Evolutionary conservation across 2,113 vertebrate species (phyloP).

Genomic region (Gymnocephalus cernua): DNA sequence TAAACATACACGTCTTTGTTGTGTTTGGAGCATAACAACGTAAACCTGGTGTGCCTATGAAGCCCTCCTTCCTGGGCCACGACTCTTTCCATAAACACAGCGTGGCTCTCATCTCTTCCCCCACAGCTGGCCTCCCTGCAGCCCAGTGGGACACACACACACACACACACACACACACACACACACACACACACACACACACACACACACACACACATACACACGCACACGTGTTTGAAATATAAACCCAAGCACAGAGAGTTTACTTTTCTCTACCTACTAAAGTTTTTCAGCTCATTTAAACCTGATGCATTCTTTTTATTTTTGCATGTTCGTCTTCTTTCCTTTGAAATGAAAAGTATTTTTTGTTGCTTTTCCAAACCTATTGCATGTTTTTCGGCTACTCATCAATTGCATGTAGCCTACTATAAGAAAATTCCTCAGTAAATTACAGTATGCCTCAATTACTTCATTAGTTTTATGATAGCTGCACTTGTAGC

Average conservation of each 20-base stretch:
- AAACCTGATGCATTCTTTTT: background rate
- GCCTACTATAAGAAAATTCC: too few species aligned
- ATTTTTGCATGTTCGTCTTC: too few species aligned
- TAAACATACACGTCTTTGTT: background rate
- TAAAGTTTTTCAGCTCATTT: background rate
- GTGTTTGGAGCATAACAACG: slow-evolving; percentile 2
- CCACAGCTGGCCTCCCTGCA: slow-evolving; percentile 39
- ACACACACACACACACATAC: background rate
- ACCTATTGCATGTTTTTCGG: too few species aligned
- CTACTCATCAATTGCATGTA: too few species aligned
- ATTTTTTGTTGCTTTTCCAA: too few species aligned
- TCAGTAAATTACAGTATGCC: too few species aligned
- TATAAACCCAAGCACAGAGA: background rate
- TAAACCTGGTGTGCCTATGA: background rate
- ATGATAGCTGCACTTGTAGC: background rate
- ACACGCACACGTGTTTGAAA: slow-evolving; percentile 13
- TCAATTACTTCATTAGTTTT: background rate
- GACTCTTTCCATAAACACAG: slow-evolving; percentile 51
- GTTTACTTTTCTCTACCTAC: background rate
- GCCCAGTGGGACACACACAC: background rate
- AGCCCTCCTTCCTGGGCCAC: background rate
- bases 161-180: background rate
- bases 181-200: background rate
- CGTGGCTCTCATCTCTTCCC: slow-evolving; percentile 11
- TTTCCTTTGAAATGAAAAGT: too few species aligned